Evolutionary conservation across 23 tunicate species (phyloP), one percentile per base, ranked within the genome.

Genomic region (Corella eumyota): DNA sequence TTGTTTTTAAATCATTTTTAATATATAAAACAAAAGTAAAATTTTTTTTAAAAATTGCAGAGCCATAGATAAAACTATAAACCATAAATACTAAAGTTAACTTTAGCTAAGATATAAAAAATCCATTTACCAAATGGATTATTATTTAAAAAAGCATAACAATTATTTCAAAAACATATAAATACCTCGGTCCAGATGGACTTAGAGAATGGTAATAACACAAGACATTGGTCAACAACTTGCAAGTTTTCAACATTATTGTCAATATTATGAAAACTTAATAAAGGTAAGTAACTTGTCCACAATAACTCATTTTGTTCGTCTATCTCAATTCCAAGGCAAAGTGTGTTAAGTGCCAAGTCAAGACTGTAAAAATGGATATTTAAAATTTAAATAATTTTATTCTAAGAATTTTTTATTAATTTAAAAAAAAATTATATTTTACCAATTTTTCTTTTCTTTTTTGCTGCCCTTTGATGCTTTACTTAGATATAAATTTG

Each of bases 341-440:
- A 85, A 51, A 85, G 64, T 2, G 78, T 71, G 64, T 85, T 68
- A 7, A 85, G 75, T 9, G 85, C 95, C 50, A 71, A 56, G 36
- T 77, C 75, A n/a, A 85, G 4, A 25, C 85, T 77, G 62, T n/a
- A 61, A n/a, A n/a, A n/a, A n/a, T n/a, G n/a, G n/a, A n/a, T n/a
- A n/a, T n/a, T n/a, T n/a, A n/a, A n/a, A n/a, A n/a, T n/a, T n/a
- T n/a, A n/a, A n/a, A n/a, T n/a, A n/a, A n/a, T n/a, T n/a, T n/a
- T n/a, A n/a, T n/a, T n/a, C n/a, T n/a, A n/a, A n/a, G n/a, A n/a
- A n/a, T n/a, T n/a, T n/a, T n/a, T n/a, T n/a, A n/a, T n/a, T n/a
- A n/a, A n/a, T n/a, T n/a, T n/a, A n/a, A n/a, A n/a, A n/a, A n/a
- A n/a, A n/a, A n/a, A n/a, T n/a, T n/a, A n/a, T n/a, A n/a, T n/a